Conservation (phyloP, 2,113 vertebrate genomes). For the Podarcis cretensis region DNA sequence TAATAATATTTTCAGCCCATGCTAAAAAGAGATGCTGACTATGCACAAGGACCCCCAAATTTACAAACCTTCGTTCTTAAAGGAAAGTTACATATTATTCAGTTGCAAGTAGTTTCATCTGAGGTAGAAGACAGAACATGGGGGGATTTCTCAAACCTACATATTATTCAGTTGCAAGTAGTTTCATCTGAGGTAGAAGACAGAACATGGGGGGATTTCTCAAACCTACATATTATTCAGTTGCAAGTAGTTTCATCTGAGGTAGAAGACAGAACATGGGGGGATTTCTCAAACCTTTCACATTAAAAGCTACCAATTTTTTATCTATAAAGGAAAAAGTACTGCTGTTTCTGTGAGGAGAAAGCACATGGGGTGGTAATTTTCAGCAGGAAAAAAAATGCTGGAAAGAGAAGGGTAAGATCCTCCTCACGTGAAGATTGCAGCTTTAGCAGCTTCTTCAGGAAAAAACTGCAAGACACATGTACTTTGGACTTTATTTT, state of each 20-base stretch:
- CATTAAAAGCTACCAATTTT: background rate
- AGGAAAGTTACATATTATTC: background rate
- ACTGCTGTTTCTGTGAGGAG: background rate
- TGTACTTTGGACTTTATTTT: background rate
- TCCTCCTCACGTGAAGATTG: background rate
- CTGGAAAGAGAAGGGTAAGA: background rate
- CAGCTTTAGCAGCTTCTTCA: background rate
- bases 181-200: background rate
- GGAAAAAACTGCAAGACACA: background rate
- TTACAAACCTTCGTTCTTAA: background rate
- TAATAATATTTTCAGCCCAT: background rate
- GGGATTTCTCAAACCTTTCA: background rate
- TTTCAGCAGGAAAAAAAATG: background rate
- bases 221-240: background rate
- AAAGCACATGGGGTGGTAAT: background rate
- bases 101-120: background rate
- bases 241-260: background rate
- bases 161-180: background rate
- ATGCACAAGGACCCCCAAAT: background rate
- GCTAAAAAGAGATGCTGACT: background rate
- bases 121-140: background rate
- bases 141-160: background rate
- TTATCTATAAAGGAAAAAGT: background rate
- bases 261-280: background rate
- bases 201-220: background rate